Evolutionary conservation across 1,140 invertebrate genomes (phyloP).

Genomic region (Drosophila erecta): DNA sequence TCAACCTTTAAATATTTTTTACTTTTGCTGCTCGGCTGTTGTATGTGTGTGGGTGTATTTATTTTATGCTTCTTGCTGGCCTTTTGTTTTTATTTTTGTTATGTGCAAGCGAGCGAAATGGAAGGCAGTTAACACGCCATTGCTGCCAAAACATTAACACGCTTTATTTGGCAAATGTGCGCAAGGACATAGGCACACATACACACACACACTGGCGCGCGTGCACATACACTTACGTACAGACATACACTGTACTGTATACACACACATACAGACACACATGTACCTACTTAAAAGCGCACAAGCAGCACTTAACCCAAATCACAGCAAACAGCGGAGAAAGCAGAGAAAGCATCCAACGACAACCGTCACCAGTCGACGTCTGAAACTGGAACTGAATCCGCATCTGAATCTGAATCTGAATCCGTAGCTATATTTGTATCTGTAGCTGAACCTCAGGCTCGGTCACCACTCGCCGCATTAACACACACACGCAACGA

Average conservation of each 20-base stretch:
- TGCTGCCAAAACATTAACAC: slow-evolving; percentile 77
- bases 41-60: slow-evolving; percentile 41
- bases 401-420: slow-evolving; percentile 27
- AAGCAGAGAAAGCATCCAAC: slow-evolving; percentile 51
- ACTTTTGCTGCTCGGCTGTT: slow-evolving; percentile 30
- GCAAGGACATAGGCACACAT: slow-evolving; percentile 56
- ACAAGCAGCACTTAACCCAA: slow-evolving; percentile 81
- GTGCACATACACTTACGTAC: neutral
- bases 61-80: slow-evolving; percentile 51
- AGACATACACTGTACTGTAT: neutral
- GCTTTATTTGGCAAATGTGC: slow-evolving; percentile 80
- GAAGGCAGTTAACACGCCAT: slow-evolving; percentile 78
- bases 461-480: slow-evolving; percentile 65
- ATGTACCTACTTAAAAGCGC: slow-evolving; percentile 76
- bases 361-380: slow-evolving; percentile 56
- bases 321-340: slow-evolving; percentile 61
- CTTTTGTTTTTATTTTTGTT: slow-evolving; percentile 65
- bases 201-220: slow-evolving; percentile 2
- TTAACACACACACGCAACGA: slow-evolving; percentile 50
- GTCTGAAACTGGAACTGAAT: slow-evolving; percentile 34
- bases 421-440: slow-evolving; percentile 17
- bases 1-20: slow-evolving; percentile 52
- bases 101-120: slow-evolving; percentile 77
- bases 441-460: slow-evolving; percentile 31
- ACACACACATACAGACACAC: slow-evolving; percentile 8